Percentiles rank a stretch among this genome's conserved stretches.
phyloP scores from a whole-genome alignment of 2,888 invertebrate genomes.

The Kuschelorhynchus macadamiae region DNA sequence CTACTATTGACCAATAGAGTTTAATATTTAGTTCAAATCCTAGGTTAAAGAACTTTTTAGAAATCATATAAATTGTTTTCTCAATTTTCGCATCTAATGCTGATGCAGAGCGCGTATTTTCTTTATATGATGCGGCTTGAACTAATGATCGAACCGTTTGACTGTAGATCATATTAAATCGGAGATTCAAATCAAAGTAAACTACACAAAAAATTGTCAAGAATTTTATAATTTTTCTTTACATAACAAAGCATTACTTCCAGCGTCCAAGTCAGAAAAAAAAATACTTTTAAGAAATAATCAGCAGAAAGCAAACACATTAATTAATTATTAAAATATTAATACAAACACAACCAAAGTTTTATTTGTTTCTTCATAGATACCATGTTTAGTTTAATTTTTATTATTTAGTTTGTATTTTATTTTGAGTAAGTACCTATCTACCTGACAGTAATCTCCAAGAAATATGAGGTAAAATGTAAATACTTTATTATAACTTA shows the following conservation, averaged over 20 bases:
- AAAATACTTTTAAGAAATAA: background rate
- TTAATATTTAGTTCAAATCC: background rate
- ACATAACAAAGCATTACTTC: background rate
- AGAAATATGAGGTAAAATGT: too few species aligned
- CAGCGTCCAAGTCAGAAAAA: background rate
- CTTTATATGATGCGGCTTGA: conserved; percentile 1
- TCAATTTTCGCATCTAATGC: conserved; percentile 4
- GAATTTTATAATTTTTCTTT: background rate
- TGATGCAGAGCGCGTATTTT: conserved; percentile 1
- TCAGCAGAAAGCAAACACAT: too few species aligned
- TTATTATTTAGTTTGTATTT: too few species aligned
- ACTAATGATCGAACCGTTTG: background rate
- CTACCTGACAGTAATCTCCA: too few species aligned
- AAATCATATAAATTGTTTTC: background rate
- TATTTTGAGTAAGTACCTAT: too few species aligned
- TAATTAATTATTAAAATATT: too few species aligned
- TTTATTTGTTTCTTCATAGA: too few species aligned
- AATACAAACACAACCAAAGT: too few species aligned
- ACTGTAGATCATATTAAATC: background rate
- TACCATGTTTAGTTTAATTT: too few species aligned
- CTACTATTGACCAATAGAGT: background rate
- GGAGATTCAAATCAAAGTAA: background rate
- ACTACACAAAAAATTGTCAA: conserved; percentile 1
- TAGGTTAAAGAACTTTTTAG: background rate
- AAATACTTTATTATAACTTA: too few species aligned